phyloP scores from a whole-genome alignment of 2,888 invertebrate species.

The Aleiodes alternator region DNA sequence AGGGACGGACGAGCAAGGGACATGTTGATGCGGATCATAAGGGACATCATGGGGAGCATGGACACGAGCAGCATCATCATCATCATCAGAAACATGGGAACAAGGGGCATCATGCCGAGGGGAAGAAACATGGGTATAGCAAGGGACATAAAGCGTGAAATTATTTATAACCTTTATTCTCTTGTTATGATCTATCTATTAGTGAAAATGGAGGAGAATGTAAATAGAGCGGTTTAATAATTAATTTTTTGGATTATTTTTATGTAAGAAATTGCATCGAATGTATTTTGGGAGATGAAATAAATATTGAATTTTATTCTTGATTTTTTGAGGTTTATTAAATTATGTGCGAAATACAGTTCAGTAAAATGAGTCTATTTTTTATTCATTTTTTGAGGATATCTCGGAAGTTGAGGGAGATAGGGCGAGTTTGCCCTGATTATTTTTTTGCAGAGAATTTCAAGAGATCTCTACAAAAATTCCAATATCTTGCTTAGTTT shows the following conservation, averaged over 20 bases:
- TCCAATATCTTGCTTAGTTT: too few relatives aligned
- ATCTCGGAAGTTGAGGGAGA: too few relatives aligned
- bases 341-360: too few relatives aligned
- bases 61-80: slow-evolving; percentile 80
- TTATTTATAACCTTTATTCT: slow-evolving; percentile 7
- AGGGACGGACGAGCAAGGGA: slow-evolving; percentile 81
- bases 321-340: too few relatives aligned
- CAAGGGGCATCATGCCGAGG: slow-evolving; percentile 79
- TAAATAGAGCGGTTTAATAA: slow-evolving; percentile 39
- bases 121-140: slow-evolving; percentile 74
- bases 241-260: background rate
- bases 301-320: slow-evolving; percentile 7
- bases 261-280: too few relatives aligned
- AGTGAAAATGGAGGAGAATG: background rate
- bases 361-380: too few relatives aligned
- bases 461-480: too few relatives aligned
- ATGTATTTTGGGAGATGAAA: background rate
- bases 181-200: too few relatives aligned
- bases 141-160: slow-evolving; percentile 56
- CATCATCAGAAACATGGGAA: slow-evolving; percentile 79
- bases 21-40: slow-evolving; percentile 82
- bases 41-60: slow-evolving; percentile 80
- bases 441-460: too few relatives aligned
- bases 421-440: too few relatives aligned
- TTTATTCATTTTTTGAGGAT: too few relatives aligned